Conservation (phyloP, 2,113 vertebrate species). For the Halcyon senegalensis region DNA sequence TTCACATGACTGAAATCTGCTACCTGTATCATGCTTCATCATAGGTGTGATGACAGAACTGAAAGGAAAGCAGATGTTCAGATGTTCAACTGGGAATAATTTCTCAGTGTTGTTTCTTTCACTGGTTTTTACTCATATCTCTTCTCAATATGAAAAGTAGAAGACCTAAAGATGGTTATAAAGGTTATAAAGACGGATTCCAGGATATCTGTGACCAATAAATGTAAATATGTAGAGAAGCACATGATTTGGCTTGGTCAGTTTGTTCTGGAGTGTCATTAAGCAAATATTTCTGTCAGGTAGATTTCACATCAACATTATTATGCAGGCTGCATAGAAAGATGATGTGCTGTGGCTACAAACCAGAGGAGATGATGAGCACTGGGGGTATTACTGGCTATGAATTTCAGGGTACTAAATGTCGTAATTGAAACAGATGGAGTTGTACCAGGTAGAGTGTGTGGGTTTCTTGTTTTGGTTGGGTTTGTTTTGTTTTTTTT, state of each 20-base stretch:
- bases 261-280: not conserved
- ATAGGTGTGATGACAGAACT: not conserved
- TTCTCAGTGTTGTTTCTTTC: not conserved
- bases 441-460: too few species aligned
- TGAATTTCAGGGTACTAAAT: not conserved
- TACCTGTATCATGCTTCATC: not conserved
- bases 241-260: not conserved
- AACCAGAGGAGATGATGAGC: not conserved
- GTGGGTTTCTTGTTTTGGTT: too few species aligned
- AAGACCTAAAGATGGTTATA: not conserved
- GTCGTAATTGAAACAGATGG: fast-evolving
- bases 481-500: not conserved
- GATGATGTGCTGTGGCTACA: not conserved
- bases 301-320: not conserved
- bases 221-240: not conserved
- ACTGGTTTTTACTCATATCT: not conserved
- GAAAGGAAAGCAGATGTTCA: not conserved
- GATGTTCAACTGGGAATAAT: not conserved
- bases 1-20: not conserved
- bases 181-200: not conserved
- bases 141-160: not conserved
- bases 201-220: not conserved
- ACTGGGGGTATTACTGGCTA: not conserved
- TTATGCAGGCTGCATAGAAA: not conserved
- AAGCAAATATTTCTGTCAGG: not conserved